Percentiles rank a stretch among this genome's conserved stretches.
Conservation (phyloP, 2,113 vertebrate genomes). For the Uropsilus gracilis region DNA sequence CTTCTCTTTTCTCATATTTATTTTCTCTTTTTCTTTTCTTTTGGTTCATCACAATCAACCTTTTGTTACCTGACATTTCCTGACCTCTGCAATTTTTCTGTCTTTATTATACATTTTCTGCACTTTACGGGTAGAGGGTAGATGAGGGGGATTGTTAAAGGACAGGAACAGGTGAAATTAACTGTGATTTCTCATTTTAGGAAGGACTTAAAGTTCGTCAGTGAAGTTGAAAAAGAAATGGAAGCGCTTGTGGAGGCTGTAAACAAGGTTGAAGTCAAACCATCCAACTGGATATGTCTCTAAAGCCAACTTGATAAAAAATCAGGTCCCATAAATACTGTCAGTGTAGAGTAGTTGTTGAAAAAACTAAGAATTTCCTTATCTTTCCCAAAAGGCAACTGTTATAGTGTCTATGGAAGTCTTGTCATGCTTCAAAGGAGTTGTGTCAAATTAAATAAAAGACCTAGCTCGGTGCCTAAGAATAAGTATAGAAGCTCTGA, state of each 20-base stretch:
- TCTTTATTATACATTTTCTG: neutral
- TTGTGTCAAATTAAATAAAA: neutral
- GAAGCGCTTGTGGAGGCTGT: conserved; percentile 94
- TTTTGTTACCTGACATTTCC: neutral
- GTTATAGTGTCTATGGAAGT: neutral
- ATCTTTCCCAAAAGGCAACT: neutral
- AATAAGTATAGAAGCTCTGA: neutral
- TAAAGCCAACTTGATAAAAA: conserved; percentile 44
- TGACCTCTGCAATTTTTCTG: neutral
- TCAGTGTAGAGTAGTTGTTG: conserved; percentile 13
- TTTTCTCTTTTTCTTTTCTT: neutral
- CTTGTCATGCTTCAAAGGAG: neutral
- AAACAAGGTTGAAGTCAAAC: conserved; percentile 91
- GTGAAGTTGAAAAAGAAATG: conserved; percentile 96
- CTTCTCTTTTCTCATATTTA: neutral
- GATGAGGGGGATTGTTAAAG: neutral
- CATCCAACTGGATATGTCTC: conserved; percentile 37
- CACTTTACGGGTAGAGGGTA: neutral
- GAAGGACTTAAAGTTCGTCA: conserved; percentile 96
- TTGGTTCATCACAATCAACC: neutral
- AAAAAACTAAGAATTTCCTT: conserved; percentile 9
- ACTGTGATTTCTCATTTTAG: conserved; percentile 85
- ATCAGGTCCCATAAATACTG: neutral
- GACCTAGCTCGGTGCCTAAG: neutral
- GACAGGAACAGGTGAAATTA: conserved; percentile 24